Evolutionary conservation across 1,140 invertebrate genomes (phyloP).

Genomic region (Dinoponera quadriceps): DNA sequence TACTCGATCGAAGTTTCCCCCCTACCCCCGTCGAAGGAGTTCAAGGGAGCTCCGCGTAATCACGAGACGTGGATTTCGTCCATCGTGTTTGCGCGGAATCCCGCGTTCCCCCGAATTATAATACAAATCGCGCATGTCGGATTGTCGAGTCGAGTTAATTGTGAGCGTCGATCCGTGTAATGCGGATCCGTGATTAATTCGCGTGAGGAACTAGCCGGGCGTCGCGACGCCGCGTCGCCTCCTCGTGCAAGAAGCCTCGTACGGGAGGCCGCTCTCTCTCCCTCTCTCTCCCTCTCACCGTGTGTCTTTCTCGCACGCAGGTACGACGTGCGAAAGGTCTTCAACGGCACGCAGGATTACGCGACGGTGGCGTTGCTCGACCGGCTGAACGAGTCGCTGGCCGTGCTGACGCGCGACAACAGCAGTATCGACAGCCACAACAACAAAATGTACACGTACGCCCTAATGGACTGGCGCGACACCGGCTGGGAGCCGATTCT

Average conservation of each 20-base stretch:
- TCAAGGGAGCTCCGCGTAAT: too few species aligned
- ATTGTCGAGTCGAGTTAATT: conserved; percentile 39
- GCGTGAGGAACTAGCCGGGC: not conserved
- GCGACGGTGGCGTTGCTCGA: conserved; percentile 76
- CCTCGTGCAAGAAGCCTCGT: not conserved
- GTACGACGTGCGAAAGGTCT: conserved; percentile 79
- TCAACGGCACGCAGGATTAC: conserved; percentile 79
- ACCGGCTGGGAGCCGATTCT: conserved; percentile 80
- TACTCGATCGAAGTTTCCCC: too few species aligned
- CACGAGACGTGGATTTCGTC: not conserved
- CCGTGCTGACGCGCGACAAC: conserved; percentile 79
- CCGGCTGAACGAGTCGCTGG: conserved; percentile 80
- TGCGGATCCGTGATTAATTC: conserved; percentile 35
- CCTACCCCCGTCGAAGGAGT: too few species aligned
- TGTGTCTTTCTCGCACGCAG: conserved; percentile 63
- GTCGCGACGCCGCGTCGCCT: conserved; percentile 47
- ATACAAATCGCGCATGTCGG: conserved; percentile 38
- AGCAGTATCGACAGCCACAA: conserved; percentile 80
- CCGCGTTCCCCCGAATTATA: conserved; percentile 24
- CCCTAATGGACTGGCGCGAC: conserved; percentile 75
- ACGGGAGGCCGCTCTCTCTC: not conserved
- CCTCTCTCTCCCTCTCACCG: not conserved
- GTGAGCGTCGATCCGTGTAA: conserved; percentile 40
- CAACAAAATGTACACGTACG: conserved; percentile 83
- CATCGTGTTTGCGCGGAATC: not conserved